Conservation (phyloP, 2,888 invertebrate species). For the Xanthia togata region DNA sequence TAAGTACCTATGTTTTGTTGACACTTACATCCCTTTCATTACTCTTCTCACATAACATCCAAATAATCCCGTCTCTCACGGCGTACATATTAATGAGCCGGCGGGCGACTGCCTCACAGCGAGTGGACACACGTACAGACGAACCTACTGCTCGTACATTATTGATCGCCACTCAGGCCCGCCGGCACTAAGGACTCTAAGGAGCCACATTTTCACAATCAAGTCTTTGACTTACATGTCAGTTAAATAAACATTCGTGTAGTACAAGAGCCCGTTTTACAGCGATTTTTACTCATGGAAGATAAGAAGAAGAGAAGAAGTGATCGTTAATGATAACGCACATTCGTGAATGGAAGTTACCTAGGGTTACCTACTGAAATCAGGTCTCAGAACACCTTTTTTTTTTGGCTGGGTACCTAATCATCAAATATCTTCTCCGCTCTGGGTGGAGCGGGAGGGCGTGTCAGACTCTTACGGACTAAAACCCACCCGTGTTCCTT, state of each 20-base stretch:
- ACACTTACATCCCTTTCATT: constrained; percentile 13
- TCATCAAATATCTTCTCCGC: too few relatives aligned
- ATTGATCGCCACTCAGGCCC: constrained; percentile 38
- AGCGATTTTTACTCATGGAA: not conserved
- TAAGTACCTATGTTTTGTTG: not conserved
- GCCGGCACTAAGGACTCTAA: constrained; percentile 15
- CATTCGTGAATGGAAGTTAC: not conserved
- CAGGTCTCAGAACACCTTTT: too few relatives aligned
- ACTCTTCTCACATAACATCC: constrained; percentile 25
- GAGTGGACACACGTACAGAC: constrained; percentile 33
- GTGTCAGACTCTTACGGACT: too few relatives aligned
- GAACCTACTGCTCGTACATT: constrained; percentile 34
- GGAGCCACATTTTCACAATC: constrained; percentile 36
- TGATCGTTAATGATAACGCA: not conserved
- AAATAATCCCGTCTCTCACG: constrained; percentile 17
- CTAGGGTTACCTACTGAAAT: not conserved
- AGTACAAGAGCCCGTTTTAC: not conserved
- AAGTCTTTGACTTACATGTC: constrained; percentile 24
- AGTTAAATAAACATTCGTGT: constrained; percentile 22
- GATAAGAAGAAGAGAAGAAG: too few relatives aligned
- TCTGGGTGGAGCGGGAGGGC: too few relatives aligned
- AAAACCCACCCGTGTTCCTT: too few relatives aligned
- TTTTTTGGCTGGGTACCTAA: too few relatives aligned
- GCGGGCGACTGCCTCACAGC: constrained; percentile 14
- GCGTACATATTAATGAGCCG: constrained; percentile 48